Percentiles rank a stretch among this genome's conserved stretches.
Conservation (phyloP, 2,113 vertebrate species). For the Pachycephala philippinensis region DNA sequence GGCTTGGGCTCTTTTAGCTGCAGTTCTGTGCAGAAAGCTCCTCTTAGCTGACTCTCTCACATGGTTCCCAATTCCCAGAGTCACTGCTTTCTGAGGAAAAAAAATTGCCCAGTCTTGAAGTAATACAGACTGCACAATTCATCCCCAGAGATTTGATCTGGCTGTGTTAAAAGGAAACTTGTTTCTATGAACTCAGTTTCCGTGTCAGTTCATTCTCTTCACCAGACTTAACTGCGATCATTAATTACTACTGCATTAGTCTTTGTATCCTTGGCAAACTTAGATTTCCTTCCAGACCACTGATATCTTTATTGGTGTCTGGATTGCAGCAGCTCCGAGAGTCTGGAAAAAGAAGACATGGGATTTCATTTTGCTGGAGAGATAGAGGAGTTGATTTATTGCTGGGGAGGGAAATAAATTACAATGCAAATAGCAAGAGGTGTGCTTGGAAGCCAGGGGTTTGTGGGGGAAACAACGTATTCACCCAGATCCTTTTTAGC, state of each 20-base stretch:
- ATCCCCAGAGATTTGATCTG: neutral
- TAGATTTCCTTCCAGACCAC: neutral
- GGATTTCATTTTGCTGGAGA: conserved; percentile 2
- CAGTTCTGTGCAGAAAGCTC: neutral
- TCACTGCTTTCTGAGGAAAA: neutral
- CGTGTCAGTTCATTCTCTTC: neutral
- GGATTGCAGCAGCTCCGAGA: neutral
- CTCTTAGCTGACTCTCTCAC: neutral
- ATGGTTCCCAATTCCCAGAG: neutral
- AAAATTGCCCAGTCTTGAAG: neutral
- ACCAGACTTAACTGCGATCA: neutral
- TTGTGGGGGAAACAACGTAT: neutral
- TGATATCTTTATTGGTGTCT: conserved; percentile 7
- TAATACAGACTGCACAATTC: neutral
- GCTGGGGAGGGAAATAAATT: neutral
- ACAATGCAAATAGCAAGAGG: neutral
- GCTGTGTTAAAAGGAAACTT: neutral
- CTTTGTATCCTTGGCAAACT: neutral
- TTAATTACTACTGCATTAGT: conserved; percentile 5
- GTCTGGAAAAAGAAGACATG: neutral
- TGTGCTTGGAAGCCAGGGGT: neutral
- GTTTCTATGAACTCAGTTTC: neutral
- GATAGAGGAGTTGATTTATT: neutral
- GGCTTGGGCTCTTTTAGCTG: neutral
- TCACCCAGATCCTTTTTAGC: neutral